Evolutionary conservation across 2,113 vertebrate species (phyloP), one percentile per base, ranked within the genome.

Genomic region (Hydrochoerus hydrochaeris): DNA sequence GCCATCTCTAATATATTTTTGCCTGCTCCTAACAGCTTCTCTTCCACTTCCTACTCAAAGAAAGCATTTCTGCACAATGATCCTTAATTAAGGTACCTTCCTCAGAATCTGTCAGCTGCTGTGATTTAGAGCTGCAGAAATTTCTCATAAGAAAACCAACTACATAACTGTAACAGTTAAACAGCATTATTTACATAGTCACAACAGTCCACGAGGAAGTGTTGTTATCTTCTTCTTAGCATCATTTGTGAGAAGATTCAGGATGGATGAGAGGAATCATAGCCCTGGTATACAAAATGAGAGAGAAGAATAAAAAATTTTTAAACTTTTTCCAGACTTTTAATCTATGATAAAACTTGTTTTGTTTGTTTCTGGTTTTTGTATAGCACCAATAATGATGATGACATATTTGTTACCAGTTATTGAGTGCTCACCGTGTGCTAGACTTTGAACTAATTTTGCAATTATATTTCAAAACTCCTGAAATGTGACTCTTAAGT

Each of bases 41-140:
- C 17, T 90, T 14, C 3, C 80, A 0, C 11, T 84, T 93, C 52
- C 28, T 92, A 63, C 95, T 94, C 49, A 82, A 77, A 96, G 44
- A 94, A 95, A 91, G 73, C 24, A 60, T 85, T 95, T 94, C 77
- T 84, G 73, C 69, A 96, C 87, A 97, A 77, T 97, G 89, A 95
- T 93, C 80, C 22, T 93, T 98, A 97, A 97, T 97, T 95, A 95
- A 95, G 90, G 95, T 87, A 91, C 81, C 89, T 38, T 91, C 80
- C 63, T 58, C 60, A 82, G 93, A 95, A 94, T 63, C 58, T 92
- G 86, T 95, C 89, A 97, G 92, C 71, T 95, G 83, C 83, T 89
- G 54, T 67, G 11, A 46, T 41, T 93, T 91, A 88, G 46, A 94
- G 92, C 44, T 69, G 32, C 19, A 88, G 89, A 96, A 84, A 93